These are phyloP conservation scores for Zophobas morio DNA, from an alignment of 1,140 invertebrate species.

Conservation along the genomic window DNA sequence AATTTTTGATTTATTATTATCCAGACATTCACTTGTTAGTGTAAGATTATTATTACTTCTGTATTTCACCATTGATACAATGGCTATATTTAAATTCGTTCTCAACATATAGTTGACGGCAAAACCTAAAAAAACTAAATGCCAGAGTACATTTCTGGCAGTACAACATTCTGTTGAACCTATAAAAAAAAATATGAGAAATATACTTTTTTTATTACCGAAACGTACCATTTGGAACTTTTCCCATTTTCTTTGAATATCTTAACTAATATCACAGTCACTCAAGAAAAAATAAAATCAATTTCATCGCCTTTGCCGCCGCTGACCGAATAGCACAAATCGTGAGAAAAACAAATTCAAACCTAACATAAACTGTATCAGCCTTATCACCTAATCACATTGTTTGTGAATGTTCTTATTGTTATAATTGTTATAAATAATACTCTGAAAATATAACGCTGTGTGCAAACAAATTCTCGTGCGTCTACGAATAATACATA, in stretches of 20 bases:
- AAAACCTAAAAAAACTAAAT: slow-evolving; percentile 80
- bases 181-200: slow-evolving; percentile 34
- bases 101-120: slow-evolving; percentile 86
- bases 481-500: background rate
- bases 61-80: slow-evolving; percentile 84
- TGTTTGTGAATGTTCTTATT: slow-evolving; percentile 46
- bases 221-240: slow-evolving; percentile 8
- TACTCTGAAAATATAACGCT: background rate
- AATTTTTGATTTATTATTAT: too few relatives aligned
- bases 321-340: background rate
- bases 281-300: slow-evolving; percentile 1
- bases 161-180: slow-evolving; percentile 55
- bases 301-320: background rate
- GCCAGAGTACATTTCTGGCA: slow-evolving; percentile 72
- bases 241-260: slow-evolving; percentile 31
- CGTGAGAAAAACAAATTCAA: slow-evolving; percentile 13
- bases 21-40: slow-evolving; percentile 61
- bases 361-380: background rate
- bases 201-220: background rate
- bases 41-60: slow-evolving; percentile 57
- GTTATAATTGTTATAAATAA: slow-evolving; percentile 47
- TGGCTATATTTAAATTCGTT: slow-evolving; percentile 88
- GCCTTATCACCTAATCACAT: slow-evolving; percentile 43
- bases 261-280: slow-evolving; percentile 11
- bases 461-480: slow-evolving; percentile 9